Evolutionary conservation across 2,113 vertebrate species (phyloP), one percentile per base, ranked within the genome.

Genomic region (mouse (Mus musculus)): DNA sequence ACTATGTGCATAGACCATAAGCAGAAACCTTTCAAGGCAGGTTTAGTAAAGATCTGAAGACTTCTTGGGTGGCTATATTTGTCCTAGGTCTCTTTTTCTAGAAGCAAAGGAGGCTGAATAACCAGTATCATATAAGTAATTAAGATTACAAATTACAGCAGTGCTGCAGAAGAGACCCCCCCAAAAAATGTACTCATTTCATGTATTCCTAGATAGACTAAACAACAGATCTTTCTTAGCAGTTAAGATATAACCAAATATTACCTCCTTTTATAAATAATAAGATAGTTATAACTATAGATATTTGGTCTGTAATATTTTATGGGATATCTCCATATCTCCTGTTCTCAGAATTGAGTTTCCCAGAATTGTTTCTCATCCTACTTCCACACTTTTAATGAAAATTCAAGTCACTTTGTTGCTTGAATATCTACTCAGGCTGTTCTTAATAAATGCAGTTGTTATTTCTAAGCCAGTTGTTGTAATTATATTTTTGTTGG

Each of bases 401-500:
- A 90, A 98, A 98, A 98, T 98, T 92, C 49, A 97, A 96, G 86
- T 97, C 95, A 94, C 77, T 96, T 97, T 97, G 56, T 97, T 81
- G 94, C 98, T 93, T 65, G 97, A 89, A 86, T 93, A 84, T 72
- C 72, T 94, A 89, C 52, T 96, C 87, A 97, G 92, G 77, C 93
- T 98, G 96, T 97, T 98, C 95, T 97, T 98, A 97, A 98, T 98
- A 98, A 98, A 98, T 97, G 90, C n/a, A 97, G 94, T 96, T 98
- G 96, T 98, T 98, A 96, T 98, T 98, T 97, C 97, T 97, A 98
- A 96, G 94, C 88, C 97, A 98, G 96, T 98, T 98, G 97, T 98
- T 98, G 93, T 98, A 98, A 98, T 98, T 98, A 92, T 98, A 96
- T 98, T 99, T 99, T 98, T 89, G 85, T 99, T 98, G 98, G 98